Evolutionary conservation across 2,888 invertebrate species (phyloP), one percentile per base, ranked within the genome.

Genomic region (Coenonympha glycerion): DNA sequence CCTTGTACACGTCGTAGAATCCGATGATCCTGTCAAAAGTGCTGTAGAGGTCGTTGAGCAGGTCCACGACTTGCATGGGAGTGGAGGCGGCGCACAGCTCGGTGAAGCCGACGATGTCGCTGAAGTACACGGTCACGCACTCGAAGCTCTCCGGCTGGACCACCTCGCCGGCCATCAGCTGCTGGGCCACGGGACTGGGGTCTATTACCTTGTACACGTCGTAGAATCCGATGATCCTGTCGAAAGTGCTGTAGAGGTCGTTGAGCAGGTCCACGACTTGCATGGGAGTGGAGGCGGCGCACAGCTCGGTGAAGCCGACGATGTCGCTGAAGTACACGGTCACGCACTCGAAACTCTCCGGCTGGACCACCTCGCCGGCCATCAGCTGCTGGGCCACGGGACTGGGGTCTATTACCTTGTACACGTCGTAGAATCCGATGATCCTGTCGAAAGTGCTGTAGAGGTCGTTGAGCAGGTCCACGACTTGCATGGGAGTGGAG

Each of bases 311-410:
- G 75, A 96, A 95, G 26, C 96, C 97, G 3, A 97, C 97, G 57
- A 98, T 97, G 71, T 98, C 97, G 64, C 96, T 96, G 83, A 98
- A 97, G 87, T 97, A 98, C 46, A 98, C 95, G 0, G 97, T 97
- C 5, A 97, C 97, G 58, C 92, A 92, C 73, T 97, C 96, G 69
- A 96, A 97, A 63, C 95, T 93, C 77, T 97, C 97, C 0, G 97
- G 96, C 68, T 95, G 93, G 0, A 98, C 97, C 66, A 95, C 90
- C n/a, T n/a, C n/a, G n/a, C n/a, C n/a, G n/a, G n/a, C n/a, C n/a
- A n/a, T n/a, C n/a, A n/a, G n/a, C n/a, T n/a, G n/a, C n/a, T n/a
- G n/a, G n/a, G n/a, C n/a, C n/a, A n/a, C n/a, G n/a, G n/a, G n/a
- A n/a, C n/a, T n/a, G n/a, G n/a, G n/a, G n/a, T n/a, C n/a, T n/a